Evolutionary conservation across 2,113 vertebrate genomes (phyloP).

Genomic region (Siphamia tubifer): DNA sequence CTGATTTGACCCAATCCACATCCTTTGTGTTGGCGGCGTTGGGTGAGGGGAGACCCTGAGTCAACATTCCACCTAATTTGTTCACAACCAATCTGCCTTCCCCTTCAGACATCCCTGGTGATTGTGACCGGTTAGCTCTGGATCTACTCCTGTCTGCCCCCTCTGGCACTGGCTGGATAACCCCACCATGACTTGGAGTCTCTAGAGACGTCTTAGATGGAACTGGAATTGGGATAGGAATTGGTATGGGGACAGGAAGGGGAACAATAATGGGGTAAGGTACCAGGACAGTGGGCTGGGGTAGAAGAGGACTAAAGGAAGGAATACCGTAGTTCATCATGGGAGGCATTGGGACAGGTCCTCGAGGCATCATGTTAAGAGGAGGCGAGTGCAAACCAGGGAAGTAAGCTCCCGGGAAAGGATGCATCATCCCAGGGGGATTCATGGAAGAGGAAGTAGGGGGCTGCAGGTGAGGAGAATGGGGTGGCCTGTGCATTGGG

Average conservation of each 20-base stretch:
- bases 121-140: slow-evolving; percentile 80
- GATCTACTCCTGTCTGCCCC: slow-evolving; percentile 76
- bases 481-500: slow-evolving; percentile 90
- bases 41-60: slow-evolving; percentile 82
- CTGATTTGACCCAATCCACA: slow-evolving; percentile 81
- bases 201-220: slow-evolving; percentile 85
- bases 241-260: slow-evolving; percentile 92
- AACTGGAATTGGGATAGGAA: slow-evolving; percentile 91
- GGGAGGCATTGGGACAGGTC: slow-evolving; percentile 88
- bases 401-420: slow-evolving; percentile 86
- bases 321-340: slow-evolving; percentile 93
- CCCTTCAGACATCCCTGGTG: slow-evolving; percentile 63
- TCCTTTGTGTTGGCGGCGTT: slow-evolving; percentile 82
- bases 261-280: slow-evolving; percentile 96
- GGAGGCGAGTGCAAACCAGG: slow-evolving; percentile 90
- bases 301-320: slow-evolving; percentile 90
- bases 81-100: slow-evolving; percentile 62
- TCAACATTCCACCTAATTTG: slow-evolving; percentile 55
- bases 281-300: slow-evolving; percentile 91
- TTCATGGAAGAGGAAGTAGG: slow-evolving; percentile 87
- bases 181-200: slow-evolving; percentile 85
- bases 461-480: slow-evolving; percentile 90
- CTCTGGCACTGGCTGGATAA: slow-evolving; percentile 88
- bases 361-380: slow-evolving; percentile 91
- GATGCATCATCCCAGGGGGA: slow-evolving; percentile 87